Conservation (phyloP, 2,113 vertebrate species). For the Henicopernis longicauda region DNA sequence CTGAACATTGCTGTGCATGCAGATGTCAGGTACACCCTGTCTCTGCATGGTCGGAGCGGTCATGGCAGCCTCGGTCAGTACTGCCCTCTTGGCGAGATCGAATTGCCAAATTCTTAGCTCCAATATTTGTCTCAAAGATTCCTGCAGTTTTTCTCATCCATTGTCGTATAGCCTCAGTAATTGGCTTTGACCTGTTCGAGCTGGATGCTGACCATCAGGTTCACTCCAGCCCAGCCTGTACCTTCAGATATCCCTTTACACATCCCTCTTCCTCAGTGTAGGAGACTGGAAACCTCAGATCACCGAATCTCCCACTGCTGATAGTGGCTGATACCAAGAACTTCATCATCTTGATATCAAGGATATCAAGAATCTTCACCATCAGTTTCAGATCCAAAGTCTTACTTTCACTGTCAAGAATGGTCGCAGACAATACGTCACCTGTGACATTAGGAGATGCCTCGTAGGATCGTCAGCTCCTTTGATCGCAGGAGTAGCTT, state of each 20-base stretch:
- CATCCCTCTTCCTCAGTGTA: neutral
- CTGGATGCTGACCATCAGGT: neutral
- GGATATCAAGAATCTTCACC: neutral
- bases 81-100: fast-evolving
- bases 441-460: neutral
- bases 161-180: neutral
- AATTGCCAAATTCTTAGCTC: neutral
- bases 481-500: neutral
- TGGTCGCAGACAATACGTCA: fast-evolving
- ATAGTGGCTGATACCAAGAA: neutral
- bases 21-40: too few species aligned
- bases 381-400: neutral
- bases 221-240: neutral
- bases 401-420: neutral
- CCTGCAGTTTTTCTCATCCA: neutral
- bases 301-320: neutral
- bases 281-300: neutral
- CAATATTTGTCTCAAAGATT: neutral
- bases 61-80: neutral
- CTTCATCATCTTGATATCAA: neutral
- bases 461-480: neutral
- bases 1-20: fast-evolving
- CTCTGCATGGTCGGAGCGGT: fast-evolving
- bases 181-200: neutral
- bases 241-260: too few species aligned